These are phyloP conservation scores for Epinotia brunnichana DNA, from an alignment of 2,888 invertebrate genomes.

Conservation along the genomic window DNA sequence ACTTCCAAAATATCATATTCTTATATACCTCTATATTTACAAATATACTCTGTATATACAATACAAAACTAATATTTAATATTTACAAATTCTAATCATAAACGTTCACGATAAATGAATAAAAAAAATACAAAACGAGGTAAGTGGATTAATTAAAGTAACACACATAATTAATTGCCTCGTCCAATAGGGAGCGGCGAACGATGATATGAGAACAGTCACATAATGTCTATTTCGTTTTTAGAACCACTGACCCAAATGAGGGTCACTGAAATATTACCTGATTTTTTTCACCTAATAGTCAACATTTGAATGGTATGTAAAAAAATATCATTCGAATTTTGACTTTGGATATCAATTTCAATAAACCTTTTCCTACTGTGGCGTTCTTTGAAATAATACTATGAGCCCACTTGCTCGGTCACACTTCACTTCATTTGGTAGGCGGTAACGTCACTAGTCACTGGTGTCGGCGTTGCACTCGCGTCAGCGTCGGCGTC, in stretches of 20 bases:
- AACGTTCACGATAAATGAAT: constrained; percentile 8
- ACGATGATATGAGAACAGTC: constrained; percentile 18
- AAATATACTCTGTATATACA: constrained; percentile 44
- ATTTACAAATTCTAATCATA: constrained; percentile 30
- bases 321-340: neutral
- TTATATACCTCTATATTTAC: constrained; percentile 43
- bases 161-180: constrained; percentile 25
- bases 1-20: constrained; percentile 37
- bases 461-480: neutral
- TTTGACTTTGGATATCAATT: neutral
- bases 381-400: neutral
- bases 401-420: constrained; percentile 5
- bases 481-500: neutral
- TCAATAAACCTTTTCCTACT: neutral
- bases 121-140: constrained; percentile 19
- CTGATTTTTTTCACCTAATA: neutral
- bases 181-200: constrained; percentile 27
- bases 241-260: neutral
- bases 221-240: constrained; percentile 1
- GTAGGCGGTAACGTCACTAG: constrained; percentile 14
- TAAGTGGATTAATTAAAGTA: constrained; percentile 5
- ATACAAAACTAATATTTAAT: constrained; percentile 36
- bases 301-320: neutral
- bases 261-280: too few species aligned
- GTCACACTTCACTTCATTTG: constrained; percentile 10